Base-by-base conservation (phyloP, 2,888 invertebrate genomes). In the Calameuta filiformis region DNA sequence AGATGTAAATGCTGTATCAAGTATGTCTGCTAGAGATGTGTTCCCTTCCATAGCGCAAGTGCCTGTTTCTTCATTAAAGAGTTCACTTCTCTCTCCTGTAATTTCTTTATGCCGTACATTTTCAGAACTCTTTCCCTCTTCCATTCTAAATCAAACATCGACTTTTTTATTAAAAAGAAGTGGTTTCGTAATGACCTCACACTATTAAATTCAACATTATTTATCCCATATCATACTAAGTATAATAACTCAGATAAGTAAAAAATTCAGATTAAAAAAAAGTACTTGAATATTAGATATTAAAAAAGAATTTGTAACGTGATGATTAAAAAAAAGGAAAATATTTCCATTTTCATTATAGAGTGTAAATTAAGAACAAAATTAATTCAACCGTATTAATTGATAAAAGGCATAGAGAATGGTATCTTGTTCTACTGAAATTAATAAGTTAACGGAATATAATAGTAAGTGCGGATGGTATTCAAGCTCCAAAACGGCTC, bases 1-100 rank as follows among this genome's bases (percentile, higher is more conserved):
- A 80, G 94, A 94, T 81, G 94, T 93, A 88, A 94, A 94, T 80
- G 94, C 94, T 80, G 94, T 94, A 88, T 94, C 94, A 83, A 94
- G 92, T 88, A 95, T 94, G 89, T 94, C 94, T 76, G 93, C 94
- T 83, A 95, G 87, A 12, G 94, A 94, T 76, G 94, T 91, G 2
- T 56, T 56, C 9, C 23, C 56, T 9, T 56, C 56, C 15, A 71
- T 31, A 34, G 71, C 71, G 31, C 31, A 71, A 30, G 71, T 30
- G 1, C 71, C 71, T 35, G 88, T 82, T 79, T 91, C 91, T 35
- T 84, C 82, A 79, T 87, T 87, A 77, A 89, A 90, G 33, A 89
- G 79, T 56, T 86, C 85, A 78, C 69, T 86, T 75, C 87, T 85
- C 77, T 88, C 82, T 74, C 89, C 90, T 0, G 85, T 82, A 85